Evolutionary conservation across 2,888 invertebrate species (phyloP).

Genomic region (Chouioia cunea): DNA sequence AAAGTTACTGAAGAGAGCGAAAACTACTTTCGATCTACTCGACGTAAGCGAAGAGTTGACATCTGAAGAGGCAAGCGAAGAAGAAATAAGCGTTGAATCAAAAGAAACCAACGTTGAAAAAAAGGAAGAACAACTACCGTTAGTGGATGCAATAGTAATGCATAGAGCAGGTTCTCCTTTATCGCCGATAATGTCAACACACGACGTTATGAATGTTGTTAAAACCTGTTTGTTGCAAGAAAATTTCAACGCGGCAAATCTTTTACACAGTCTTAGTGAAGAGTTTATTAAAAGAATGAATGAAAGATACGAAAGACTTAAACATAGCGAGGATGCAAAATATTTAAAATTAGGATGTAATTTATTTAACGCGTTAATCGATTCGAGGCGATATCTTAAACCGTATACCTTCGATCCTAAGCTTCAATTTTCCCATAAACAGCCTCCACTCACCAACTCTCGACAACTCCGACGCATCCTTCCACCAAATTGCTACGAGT

Average conservation of each 20-base stretch:
- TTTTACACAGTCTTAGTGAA: constrained; percentile 52
- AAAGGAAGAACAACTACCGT: constrained; percentile 12
- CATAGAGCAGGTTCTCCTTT: constrained; percentile 30
- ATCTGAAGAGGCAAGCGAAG: not conserved
- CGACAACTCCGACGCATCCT: constrained; percentile 57
- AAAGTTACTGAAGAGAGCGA: constrained; percentile 44
- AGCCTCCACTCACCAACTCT: constrained; percentile 57
- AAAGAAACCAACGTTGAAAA: not conserved
- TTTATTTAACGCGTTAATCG: constrained; percentile 58
- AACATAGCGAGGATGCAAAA: constrained; percentile 28
- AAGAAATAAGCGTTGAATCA: not conserved
- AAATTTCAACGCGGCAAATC: constrained; percentile 25
- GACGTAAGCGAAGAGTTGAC: not conserved
- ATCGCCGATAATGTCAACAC: constrained; percentile 19
- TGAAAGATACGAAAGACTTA: constrained; percentile 16
- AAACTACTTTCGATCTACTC: constrained; percentile 40
- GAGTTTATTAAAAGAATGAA: constrained; percentile 51
- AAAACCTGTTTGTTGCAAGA: constrained; percentile 6
- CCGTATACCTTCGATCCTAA: constrained; percentile 54
- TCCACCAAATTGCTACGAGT: constrained; percentile 57
- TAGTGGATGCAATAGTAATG: constrained; percentile 14
- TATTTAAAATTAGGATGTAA: constrained; percentile 51
- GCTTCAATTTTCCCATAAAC: constrained; percentile 56
- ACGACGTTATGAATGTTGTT: constrained; percentile 22
- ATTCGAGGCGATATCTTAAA: constrained; percentile 59